Evolutionary conservation across 2,113 vertebrate genomes (phyloP), one percentile per base, ranked within the genome.

Genomic region (Microcebus tavaratra): DNA sequence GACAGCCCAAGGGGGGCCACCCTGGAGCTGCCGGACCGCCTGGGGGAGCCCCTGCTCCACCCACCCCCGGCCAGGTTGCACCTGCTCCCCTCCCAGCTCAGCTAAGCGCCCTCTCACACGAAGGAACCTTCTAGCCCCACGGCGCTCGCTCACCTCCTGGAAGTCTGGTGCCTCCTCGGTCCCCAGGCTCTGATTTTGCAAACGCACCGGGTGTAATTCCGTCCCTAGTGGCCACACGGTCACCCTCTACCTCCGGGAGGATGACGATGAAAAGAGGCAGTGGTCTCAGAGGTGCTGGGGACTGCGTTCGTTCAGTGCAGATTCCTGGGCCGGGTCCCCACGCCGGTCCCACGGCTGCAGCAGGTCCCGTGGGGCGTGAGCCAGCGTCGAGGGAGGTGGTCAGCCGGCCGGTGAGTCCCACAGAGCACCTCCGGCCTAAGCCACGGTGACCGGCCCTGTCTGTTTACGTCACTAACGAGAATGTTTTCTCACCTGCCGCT

Each of bases 321-420:
- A 68, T 23, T 63, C 59, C 61, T 31, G 34, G 36, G 63, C 21
- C 6, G 15, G 0, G 0, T 12, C 20, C 39, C 1, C 53, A 0
- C 2, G 0, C 2, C 5, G 21, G 42, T 27, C 1, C 11, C 2
- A 0, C 4, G 0, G 42, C 29, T 15, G 42, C n/a, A 20, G 13
- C 42, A 6, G 18, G n/a, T 10, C 29, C 2, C 17, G 0, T 8
- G 20, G 9, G 5, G 7, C 72, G 0, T 3, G 12, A 15, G 21
- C 11, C n/a, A 3, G 17, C 1, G 1, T 55, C 17, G 14, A 53
- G 2, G 18, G 50, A 1, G 1, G 21, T 1, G 8, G 25, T 3
- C 9, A 8, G 8, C 6, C 29, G 20, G 17, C n/a, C n/a, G 8
- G 11, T 3, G 21, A 31, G 29, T 15, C 15, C 23, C 1, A 67